Base-by-base conservation (phyloP, 1,140 invertebrate species). In the Tetraneura akinire region DNA sequence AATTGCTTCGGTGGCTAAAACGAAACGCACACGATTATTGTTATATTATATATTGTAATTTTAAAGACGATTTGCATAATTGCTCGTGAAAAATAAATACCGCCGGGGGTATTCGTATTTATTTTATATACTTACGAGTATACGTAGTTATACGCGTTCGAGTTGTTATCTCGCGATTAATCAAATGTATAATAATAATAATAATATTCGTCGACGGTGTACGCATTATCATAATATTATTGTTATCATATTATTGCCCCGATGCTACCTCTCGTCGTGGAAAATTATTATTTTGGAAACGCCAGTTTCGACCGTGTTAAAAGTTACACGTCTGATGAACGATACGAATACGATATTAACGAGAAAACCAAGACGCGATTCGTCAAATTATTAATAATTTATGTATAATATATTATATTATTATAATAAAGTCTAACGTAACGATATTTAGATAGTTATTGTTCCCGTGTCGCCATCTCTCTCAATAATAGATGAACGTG, bases 111-210 rank as follows among this genome's bases (percentile, higher is more conserved):
- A 32, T 32, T 9, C 8, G 1, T 29, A 29, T 57, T 13, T 10
- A 42, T 42, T n/a, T n/a, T 21, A 23, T 60, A 60, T 14, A 14
- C 16, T 26, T 29, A 57, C 26, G 3, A 26, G 23, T 26, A 14
- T 57, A 55, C n/a, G 0, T 32, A 55, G 6, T 60, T 60, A 16
- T 62, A 23, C 62, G n/a, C 62, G 18, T 32, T n/a, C n/a, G 18
- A n/a, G n/a, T n/a, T 64, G 62, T 64, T 45, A 68, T 68, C n/a
- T n/a, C 64, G 42, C 21, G 64, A 42, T 9, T 68, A 68, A 68
- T 68, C 42, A 68, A 37, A 37, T 37, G 8, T 37, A 37, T 37
- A 8, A 37, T 37, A 37, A 37, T 37, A 37, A 68, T 68, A 68
- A 68, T 68, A 68, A 37, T 45, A 68, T 6, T 8, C 51, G 32